These are phyloP conservation scores for Lagopus leucura DNA, from an alignment of 2,113 vertebrate genomes.

Conservation along the genomic window DNA sequence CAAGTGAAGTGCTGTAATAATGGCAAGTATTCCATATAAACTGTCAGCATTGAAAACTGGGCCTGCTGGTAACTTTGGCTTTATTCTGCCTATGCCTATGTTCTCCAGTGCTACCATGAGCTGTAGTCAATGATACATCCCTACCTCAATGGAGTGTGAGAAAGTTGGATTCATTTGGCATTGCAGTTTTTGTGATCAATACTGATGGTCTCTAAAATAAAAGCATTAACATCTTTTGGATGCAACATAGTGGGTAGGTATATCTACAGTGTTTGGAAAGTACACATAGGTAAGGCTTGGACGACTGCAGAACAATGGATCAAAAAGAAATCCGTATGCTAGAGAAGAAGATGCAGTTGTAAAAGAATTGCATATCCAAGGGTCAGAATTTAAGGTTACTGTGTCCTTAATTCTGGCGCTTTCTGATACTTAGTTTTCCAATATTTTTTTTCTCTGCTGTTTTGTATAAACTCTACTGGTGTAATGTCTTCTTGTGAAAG, in stretches of 20 bases:
- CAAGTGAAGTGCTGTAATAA: not conserved
- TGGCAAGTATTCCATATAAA: not conserved
- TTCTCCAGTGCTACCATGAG: not conserved
- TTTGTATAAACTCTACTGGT: accelerated
- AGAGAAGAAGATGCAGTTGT: not conserved
- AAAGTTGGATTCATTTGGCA: accelerated
- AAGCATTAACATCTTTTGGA: not conserved
- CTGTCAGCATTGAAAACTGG: not conserved
- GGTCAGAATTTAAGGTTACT: not conserved
- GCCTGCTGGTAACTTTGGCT: not conserved
- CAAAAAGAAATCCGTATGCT: not conserved
- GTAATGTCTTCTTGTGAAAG: not conserved
- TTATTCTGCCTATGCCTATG: slow-evolving; percentile 19
- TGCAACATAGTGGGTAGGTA: not conserved
- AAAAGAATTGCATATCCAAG: not conserved
- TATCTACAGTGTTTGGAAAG: not conserved
- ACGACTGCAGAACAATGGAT: not conserved
- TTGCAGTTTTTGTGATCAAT: not conserved
- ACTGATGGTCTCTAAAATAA: accelerated
- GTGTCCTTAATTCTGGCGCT: not conserved
- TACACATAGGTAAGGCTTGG: not conserved
- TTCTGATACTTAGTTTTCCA: not conserved
- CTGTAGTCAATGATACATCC: not conserved
- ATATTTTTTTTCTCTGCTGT: not conserved
- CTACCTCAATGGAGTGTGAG: not conserved